Conservation (phyloP, 2,888 invertebrate species). For the Cerceris ruficornis region DNA sequence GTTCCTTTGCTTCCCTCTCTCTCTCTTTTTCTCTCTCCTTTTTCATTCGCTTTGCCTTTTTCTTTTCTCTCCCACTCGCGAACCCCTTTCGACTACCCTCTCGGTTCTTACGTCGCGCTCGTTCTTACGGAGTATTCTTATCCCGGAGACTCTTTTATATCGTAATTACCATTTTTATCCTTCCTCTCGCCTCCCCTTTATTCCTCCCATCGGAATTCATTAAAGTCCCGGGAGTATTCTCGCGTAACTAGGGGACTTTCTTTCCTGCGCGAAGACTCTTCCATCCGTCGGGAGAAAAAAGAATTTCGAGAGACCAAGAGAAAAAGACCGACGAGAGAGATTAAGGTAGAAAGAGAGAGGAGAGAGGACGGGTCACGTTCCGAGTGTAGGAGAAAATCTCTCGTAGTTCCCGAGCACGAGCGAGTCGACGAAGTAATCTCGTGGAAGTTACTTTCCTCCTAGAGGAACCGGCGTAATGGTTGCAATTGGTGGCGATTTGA, state of each 20-base stretch:
- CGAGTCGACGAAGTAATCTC: conserved; percentile 59
- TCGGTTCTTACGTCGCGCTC: conserved; percentile 40
- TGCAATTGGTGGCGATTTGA: conserved; percentile 52
- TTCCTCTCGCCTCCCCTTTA: conserved; percentile 58
- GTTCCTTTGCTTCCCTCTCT: conserved; percentile 47
- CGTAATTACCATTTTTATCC: conserved; percentile 80
- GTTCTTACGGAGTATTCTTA: conserved; percentile 69
- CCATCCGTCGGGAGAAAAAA: conserved; percentile 39
- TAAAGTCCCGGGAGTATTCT: conserved; percentile 75
- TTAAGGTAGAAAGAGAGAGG: not conserved
- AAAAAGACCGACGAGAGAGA: not conserved
- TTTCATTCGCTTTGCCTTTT: conserved; percentile 8
- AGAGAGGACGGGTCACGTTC: conserved; percentile 49
- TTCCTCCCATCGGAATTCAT: conserved; percentile 78
- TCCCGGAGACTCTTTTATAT: conserved; percentile 75
- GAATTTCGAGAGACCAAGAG: conserved; percentile 39
- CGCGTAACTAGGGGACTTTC: conserved; percentile 71
- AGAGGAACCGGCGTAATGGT: conserved; percentile 37
- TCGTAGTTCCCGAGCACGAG: conserved; percentile 18
- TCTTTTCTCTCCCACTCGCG: conserved; percentile 13
- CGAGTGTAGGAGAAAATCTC: conserved; percentile 50
- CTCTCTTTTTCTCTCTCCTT: conserved; percentile 27
- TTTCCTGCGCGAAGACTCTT: conserved; percentile 50
- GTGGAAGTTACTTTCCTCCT: conserved; percentile 50
- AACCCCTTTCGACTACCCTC: not conserved